phyloP scores from a whole-genome alignment of 1,140 invertebrate genomes.

The Cardiocondyla obscurior region DNA sequence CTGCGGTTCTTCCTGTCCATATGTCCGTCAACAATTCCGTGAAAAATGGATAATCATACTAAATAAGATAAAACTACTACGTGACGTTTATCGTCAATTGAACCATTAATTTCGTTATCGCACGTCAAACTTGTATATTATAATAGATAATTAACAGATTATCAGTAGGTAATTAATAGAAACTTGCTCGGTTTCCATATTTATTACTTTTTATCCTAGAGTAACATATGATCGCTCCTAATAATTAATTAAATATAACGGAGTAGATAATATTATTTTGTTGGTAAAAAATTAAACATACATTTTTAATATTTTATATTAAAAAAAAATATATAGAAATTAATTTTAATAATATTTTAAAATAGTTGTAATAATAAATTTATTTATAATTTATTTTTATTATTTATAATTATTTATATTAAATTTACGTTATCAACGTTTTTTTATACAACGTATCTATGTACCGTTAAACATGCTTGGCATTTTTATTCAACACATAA shows the following conservation, averaged over 20 bases:
- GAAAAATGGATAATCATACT: constrained; percentile 4
- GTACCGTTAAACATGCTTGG: too few relatives aligned
- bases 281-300: neutral
- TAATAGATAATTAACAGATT: neutral
- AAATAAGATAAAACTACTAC: constrained; percentile 10
- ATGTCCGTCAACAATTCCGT: constrained; percentile 9
- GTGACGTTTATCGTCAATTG: neutral
- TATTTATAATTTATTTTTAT: too few relatives aligned
- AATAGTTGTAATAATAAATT: too few relatives aligned
- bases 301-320: neutral
- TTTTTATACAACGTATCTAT: neutral
- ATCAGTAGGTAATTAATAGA: neutral
- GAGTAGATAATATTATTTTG: neutral
- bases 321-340: neutral
- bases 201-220: neutral
- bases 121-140: neutral
- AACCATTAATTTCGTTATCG: neutral
- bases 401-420: too few relatives aligned
- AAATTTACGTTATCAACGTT: neutral
- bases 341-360: neutral
- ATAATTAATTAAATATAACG: neutral
- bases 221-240: neutral
- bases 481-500: neutral
- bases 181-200: neutral
- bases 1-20: constrained; percentile 19